Percentiles rank a stretch among this genome's conserved stretches.
phyloP scores from a whole-genome alignment of 2,888 invertebrate species.

The Himalopsyche japonica region DNA sequence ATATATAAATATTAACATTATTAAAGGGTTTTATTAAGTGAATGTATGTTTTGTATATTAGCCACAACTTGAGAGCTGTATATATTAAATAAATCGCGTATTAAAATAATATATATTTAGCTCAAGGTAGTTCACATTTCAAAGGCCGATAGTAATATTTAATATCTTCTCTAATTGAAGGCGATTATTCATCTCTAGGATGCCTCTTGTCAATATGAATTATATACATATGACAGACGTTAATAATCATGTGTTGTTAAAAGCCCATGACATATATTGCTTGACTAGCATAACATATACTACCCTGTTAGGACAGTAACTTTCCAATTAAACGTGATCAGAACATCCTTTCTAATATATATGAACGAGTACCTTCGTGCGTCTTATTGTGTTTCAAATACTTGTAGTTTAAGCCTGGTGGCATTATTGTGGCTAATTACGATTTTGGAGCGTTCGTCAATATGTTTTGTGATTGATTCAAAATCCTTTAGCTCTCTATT shows the following conservation, averaged over 20 bases:
- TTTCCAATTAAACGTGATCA: neutral
- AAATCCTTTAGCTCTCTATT: neutral
- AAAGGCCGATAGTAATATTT: neutral
- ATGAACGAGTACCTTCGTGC: neutral
- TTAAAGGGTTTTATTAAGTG: too few relatives aligned
- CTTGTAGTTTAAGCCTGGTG: too few relatives aligned
- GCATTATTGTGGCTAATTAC: too few relatives aligned
- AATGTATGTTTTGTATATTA: too few relatives aligned
- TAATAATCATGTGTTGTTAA: neutral
- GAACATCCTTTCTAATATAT: neutral
- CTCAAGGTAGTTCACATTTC: neutral
- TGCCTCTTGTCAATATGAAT: neutral
- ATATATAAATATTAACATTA: too few relatives aligned
- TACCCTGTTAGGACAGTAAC: neutral
- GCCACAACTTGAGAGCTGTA: neutral
- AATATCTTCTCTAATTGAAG: neutral
- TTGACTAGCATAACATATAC: neutral
- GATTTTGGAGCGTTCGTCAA: neutral
- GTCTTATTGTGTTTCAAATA: neutral
- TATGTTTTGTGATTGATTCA: neutral
- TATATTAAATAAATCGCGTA: neutral
- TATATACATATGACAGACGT: neutral
- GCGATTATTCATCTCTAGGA: neutral
- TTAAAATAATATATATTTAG: neutral
- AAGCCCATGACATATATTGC: neutral